A percentile compares a stretch with the other conserved stretches of the same genome.
phyloP scores from a whole-genome alignment of 1,140 invertebrate species.

The Drosophila malerkotliana region DNA sequence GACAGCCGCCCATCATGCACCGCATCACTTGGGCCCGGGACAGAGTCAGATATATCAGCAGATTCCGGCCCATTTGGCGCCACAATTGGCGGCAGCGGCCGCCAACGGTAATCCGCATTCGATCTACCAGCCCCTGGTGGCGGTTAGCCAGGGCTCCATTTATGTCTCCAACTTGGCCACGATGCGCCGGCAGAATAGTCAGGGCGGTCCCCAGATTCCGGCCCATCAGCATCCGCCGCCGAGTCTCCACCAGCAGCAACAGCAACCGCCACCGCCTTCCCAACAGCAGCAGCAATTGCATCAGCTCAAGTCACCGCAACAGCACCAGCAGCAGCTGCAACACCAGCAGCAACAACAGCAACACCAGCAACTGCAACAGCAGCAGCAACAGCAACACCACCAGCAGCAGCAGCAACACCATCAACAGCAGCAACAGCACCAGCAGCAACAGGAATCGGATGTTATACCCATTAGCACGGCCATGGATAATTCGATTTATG shows the following conservation, averaged over 20 bases:
- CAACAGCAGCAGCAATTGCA: conserved; percentile 39
- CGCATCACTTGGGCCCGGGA: conserved; percentile 71
- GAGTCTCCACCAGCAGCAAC: conserved; percentile 51
- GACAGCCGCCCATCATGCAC: conserved; percentile 74
- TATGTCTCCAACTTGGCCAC: conserved; percentile 81
- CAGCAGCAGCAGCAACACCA: conserved; percentile 37
- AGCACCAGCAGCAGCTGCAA: conserved; percentile 27
- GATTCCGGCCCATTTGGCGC: conserved; percentile 75
- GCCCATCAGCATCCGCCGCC: conserved; percentile 66
- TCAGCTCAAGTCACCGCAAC: conserved; percentile 14
- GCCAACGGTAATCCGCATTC: conserved; percentile 77
- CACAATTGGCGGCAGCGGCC: conserved; percentile 52
- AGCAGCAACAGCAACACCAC: conserved; percentile 27
- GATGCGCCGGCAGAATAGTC: conserved; percentile 79
- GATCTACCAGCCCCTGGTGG: conserved; percentile 80
- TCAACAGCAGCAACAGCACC: conserved; percentile 27
- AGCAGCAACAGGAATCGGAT: conserved; percentile 54
- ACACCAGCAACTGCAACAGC: conserved; percentile 40
- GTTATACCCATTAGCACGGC: conserved; percentile 66
- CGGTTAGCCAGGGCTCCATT: conserved; percentile 79
- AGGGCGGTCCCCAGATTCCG: conserved; percentile 70
- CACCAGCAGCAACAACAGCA: conserved; percentile 48
- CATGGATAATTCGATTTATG: conserved; percentile 76
- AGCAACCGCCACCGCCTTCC: conserved; percentile 48
- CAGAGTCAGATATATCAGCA: conserved; percentile 83